Evolutionary conservation across 2,797 vertebrate species (phyloP).

Genomic region (Intellagama lesueurii): DNA sequence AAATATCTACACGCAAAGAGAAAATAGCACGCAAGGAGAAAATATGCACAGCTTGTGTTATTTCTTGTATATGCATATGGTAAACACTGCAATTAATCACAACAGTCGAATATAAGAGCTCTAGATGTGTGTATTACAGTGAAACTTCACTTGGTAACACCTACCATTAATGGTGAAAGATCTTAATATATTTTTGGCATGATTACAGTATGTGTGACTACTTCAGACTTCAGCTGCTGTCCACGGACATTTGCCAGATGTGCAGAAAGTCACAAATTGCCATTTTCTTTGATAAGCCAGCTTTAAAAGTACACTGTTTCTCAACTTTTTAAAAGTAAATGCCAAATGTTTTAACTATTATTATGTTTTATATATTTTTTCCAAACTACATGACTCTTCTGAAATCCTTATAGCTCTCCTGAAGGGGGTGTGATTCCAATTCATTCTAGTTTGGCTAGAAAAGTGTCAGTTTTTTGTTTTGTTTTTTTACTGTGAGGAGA

Average conservation of each 20-base stretch:
- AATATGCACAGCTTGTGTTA: background rate
- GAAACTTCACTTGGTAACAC: no score
- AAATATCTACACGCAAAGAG: background rate
- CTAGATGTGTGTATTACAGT: background rate
- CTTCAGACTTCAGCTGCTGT: constrained; percentile 1
- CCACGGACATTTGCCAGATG: constrained; percentile 3
- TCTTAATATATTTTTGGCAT: background rate
- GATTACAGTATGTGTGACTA: background rate
- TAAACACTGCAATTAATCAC: background rate
- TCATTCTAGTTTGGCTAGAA: background rate
- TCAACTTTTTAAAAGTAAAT: no score
- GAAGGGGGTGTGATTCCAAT: no score
- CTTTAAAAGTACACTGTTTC: no score
- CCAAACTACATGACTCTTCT: no score
- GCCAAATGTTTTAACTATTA: no score
- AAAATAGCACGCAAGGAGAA: no score
- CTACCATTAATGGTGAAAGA: no score
- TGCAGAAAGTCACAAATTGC: background rate
- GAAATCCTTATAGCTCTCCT: no score
- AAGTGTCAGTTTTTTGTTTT: background rate
- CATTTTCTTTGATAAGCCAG: no score
- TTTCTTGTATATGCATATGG: constrained; percentile 1
- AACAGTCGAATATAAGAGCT: background rate
- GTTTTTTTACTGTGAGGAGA: background rate
- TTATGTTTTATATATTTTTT: no score